phyloP scores from a whole-genome alignment of 2,888 invertebrate species.

The Oscheius sp. region DNA sequence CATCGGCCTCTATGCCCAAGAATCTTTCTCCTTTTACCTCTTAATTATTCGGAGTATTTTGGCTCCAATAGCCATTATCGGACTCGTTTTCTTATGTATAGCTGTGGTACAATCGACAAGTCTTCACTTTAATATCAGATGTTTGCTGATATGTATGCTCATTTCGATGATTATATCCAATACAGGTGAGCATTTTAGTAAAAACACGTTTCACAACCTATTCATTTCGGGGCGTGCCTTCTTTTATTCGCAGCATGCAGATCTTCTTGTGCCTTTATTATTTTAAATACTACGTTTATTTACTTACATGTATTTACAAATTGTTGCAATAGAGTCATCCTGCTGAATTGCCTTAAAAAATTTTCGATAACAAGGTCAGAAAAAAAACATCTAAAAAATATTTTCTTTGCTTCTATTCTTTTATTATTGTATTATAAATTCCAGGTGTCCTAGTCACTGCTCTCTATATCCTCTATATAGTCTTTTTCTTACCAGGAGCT shows the following conservation, averaged over 20 bases:
- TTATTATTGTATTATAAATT: background rate
- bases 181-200: conserved; percentile 19
- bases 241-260: no score
- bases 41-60: background rate
- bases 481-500: background rate
- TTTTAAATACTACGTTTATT: no score
- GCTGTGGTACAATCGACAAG: conserved; percentile 10
- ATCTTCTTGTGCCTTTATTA: no score
- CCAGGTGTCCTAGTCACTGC: conserved; percentile 13
- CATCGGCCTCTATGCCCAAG: background rate
- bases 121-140: conserved; percentile 22
- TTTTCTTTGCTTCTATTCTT: no score
- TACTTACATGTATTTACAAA: no score
- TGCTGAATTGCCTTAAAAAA: no score
- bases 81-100: background rate
- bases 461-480: background rate
- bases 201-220: background rate
- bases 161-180: conserved; percentile 19
- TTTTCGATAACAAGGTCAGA: no score
- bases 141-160: conserved; percentile 20
- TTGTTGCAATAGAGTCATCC: no score
- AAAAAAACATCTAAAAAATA: no score
- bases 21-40: background rate
- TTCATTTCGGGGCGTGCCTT: no score
- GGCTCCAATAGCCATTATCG: background rate